Evolutionary conservation across 2,113 vertebrate species (phyloP).

Genomic region (Parus major): DNA sequence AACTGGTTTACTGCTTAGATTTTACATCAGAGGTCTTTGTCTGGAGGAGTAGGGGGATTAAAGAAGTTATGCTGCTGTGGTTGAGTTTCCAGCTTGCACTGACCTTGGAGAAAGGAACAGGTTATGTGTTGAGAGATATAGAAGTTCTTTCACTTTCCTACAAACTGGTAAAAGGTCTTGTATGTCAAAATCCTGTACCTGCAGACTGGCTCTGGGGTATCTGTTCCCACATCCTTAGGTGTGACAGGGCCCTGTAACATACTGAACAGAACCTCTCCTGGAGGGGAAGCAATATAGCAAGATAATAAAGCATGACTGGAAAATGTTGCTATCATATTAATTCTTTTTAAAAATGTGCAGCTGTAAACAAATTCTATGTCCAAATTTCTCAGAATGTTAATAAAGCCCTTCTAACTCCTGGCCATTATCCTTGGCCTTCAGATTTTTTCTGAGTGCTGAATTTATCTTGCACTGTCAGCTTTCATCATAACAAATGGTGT

Average conservation of each 20-base stretch:
- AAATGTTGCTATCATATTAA: not conserved
- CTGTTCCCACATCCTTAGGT: not conserved
- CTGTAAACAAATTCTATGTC: not conserved
- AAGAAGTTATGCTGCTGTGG: rapidly evolving
- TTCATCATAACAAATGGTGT: not conserved
- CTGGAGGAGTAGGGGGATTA: not conserved
- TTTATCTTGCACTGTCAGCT: not conserved
- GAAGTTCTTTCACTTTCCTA: not conserved
- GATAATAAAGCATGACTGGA: not conserved
- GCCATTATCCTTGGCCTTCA: not conserved
- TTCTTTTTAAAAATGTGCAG: not conserved
- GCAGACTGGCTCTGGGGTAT: not conserved
- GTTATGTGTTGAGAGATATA: not conserved
- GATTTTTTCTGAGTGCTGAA: not conserved
- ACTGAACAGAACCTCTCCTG: not conserved
- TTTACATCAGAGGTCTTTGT: not conserved
- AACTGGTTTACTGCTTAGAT: not conserved
- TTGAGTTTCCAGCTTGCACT: not conserved
- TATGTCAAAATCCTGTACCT: not conserved
- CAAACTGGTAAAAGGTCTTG: not conserved
- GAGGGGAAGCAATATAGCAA: not conserved
- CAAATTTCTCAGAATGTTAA: not conserved
- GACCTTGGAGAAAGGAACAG: not conserved
- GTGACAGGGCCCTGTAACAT: not conserved
- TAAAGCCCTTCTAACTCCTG: not conserved